phyloP scores from a whole-genome alignment of 2,888 invertebrate species.

The Tinea trinotella region DNA sequence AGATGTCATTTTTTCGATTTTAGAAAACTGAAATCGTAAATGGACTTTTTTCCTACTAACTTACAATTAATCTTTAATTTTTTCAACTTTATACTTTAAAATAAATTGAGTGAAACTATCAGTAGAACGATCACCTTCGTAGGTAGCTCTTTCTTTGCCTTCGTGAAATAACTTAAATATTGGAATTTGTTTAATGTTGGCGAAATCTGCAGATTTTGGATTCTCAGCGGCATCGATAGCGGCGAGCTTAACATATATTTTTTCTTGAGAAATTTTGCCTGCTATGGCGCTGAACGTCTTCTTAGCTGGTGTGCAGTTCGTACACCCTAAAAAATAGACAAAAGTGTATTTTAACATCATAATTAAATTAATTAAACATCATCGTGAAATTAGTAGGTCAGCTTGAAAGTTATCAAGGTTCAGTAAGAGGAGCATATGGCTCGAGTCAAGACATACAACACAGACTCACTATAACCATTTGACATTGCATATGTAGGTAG shows the following conservation, averaged over 20 bases:
- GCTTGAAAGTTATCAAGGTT: neutral
- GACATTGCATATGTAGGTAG: too few relatives aligned
- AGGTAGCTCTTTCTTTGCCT: conserved; percentile 68
- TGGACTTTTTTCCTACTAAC: neutral
- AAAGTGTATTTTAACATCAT: too few relatives aligned
- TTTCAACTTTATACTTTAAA: conserved; percentile 32
- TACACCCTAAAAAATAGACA: conserved; percentile 77
- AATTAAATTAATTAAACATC: neutral
- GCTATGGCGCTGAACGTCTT: conserved; percentile 76
- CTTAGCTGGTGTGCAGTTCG: conserved; percentile 79
- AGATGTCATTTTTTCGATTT: too few relatives aligned
- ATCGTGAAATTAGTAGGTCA: neutral
- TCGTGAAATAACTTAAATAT: conserved; percentile 75
- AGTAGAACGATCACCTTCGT: conserved; percentile 67
- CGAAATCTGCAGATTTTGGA: conserved; percentile 69
- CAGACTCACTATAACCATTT: too few relatives aligned
- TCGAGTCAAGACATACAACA: too few relatives aligned
- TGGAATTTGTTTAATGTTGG: conserved; percentile 76
- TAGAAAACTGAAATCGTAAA: too few relatives aligned
- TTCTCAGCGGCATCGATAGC: conserved; percentile 80
- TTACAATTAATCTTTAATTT: conserved; percentile 39
- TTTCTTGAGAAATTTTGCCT: conserved; percentile 44
- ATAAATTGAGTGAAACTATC: conserved; percentile 72
- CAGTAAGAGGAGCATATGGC: too few relatives aligned
- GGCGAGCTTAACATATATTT: conserved; percentile 44